A percentile compares a stretch with the other conserved stretches of the same genome.
Evolutionary conservation across 2,113 vertebrate genomes (phyloP).

Genomic region (Thamnophis sirtalis): DNA sequence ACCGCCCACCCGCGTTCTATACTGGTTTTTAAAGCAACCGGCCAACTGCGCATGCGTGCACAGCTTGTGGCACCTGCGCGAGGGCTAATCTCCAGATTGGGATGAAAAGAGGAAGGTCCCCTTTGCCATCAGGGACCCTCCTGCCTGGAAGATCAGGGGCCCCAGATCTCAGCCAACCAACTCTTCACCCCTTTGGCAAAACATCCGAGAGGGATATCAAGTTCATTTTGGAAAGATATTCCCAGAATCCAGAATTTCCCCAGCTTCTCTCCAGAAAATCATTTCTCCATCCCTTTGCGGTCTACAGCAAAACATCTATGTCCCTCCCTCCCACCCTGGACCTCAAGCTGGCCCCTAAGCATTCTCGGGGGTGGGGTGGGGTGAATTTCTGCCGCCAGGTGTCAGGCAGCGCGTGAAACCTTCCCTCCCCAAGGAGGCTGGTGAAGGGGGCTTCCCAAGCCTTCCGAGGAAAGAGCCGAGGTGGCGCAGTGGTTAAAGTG

Average conservation of each 20-base stretch:
- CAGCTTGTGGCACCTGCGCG: too few species aligned
- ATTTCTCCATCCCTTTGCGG: neutral
- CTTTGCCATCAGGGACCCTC: neutral
- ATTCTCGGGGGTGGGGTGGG: rapidly evolving
- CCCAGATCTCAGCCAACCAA: neutral
- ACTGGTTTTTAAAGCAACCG: too few species aligned
- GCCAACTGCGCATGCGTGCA: too few species aligned
- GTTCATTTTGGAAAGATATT: neutral
- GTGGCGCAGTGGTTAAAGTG: too few species aligned
- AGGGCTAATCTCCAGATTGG: neutral
- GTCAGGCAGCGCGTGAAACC: neutral
- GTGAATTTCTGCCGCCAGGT: neutral
- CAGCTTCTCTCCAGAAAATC: neutral
- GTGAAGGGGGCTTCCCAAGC: neutral
- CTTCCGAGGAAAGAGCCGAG: too few species aligned
- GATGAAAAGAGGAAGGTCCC: neutral
- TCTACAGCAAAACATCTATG: neutral
- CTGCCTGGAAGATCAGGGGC: neutral
- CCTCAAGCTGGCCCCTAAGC: neutral
- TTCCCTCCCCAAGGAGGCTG: neutral
- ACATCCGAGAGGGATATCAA: neutral
- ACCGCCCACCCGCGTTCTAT: too few species aligned
- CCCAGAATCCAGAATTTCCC: neutral
- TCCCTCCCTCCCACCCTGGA: neutral
- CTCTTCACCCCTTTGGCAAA: neutral